Conservation (phyloP, 1,140 invertebrate genomes). For the Lepidotrigona ventralis region DNA sequence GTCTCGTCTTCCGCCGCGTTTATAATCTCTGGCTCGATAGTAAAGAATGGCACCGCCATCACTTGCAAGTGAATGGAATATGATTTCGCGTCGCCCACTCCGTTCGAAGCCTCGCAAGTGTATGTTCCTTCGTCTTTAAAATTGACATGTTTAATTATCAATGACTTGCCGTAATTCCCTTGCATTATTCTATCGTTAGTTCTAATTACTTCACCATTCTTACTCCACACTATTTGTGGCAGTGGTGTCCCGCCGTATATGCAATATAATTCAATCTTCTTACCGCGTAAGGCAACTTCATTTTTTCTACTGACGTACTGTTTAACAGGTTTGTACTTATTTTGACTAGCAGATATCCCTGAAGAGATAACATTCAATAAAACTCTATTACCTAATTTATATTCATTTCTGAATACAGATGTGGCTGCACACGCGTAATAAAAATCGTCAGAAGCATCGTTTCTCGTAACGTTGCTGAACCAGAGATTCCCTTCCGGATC, state of each 20-base stretch:
- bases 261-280: slow-evolving; percentile 91
- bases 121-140: slow-evolving; percentile 94
- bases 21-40: slow-evolving; percentile 92
- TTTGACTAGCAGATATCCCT: slow-evolving; percentile 87
- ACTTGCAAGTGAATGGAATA: slow-evolving; percentile 92
- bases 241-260: slow-evolving; percentile 95
- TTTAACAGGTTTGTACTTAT: slow-evolving; percentile 86
- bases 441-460: slow-evolving; percentile 91
- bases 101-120: slow-evolving; percentile 95
- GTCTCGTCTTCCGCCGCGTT: slow-evolving; percentile 95
- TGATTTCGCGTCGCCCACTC: slow-evolving; percentile 90
- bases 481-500: slow-evolving; percentile 96
- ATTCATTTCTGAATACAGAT: slow-evolving; percentile 92
- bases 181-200: slow-evolving; percentile 89
- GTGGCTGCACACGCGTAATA: slow-evolving; percentile 94
- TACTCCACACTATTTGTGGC: slow-evolving; percentile 91
- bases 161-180: slow-evolving; percentile 95
- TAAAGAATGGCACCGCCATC: slow-evolving; percentile 94
- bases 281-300: slow-evolving; percentile 90
- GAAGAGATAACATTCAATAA: slow-evolving; percentile 88
- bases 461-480: slow-evolving; percentile 95
- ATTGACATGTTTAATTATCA: slow-evolving; percentile 91
- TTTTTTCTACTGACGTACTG: slow-evolving; percentile 94
- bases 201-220: slow-evolving; percentile 85
- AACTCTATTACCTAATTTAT: slow-evolving; percentile 93